Evolutionary conservation across 2,888 invertebrate species (phyloP).

Genomic region (Ormyrus labotus): DNA sequence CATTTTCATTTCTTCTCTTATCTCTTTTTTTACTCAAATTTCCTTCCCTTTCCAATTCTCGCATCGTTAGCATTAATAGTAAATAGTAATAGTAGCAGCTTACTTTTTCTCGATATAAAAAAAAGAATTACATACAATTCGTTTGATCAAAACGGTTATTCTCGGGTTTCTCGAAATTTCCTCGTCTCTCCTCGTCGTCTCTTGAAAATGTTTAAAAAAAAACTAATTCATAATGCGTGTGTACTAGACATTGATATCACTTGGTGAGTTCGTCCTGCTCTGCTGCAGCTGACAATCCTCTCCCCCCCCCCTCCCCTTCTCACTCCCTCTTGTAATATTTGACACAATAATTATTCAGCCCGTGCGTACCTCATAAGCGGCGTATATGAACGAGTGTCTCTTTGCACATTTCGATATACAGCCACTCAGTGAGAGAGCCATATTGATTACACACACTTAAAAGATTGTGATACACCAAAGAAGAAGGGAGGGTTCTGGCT

Average conservation of each 20-base stretch:
- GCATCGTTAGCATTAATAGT: background rate
- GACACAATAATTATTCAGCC: background rate
- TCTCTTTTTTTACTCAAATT: slow-evolving; percentile 23
- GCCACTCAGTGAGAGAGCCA: slow-evolving; percentile 11
- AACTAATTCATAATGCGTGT: background rate
- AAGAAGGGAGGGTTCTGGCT: no score
- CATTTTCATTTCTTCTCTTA: slow-evolving; percentile 50
- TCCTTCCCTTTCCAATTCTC: slow-evolving; percentile 49
- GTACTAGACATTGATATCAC: slow-evolving; percentile 19
- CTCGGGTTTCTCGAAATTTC: slow-evolving; percentile 32
- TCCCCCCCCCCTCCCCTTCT: slow-evolving; percentile 4
- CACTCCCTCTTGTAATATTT: background rate
- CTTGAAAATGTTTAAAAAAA: background rate
- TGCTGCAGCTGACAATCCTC: background rate
- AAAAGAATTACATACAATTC: slow-evolving; percentile 9
- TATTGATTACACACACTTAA: no score
- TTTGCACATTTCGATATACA: background rate
- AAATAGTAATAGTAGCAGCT: background rate
- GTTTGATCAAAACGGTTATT: background rate
- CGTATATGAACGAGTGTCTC: background rate
- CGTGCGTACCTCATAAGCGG: background rate
- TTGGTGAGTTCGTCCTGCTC: slow-evolving; percentile 31
- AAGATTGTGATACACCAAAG: no score
- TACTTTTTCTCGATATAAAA: slow-evolving; percentile 14
- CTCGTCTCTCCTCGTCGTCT: slow-evolving; percentile 4